These are phyloP conservation scores for Noturus placidus DNA, from an alignment of 2,113 vertebrate species.

Conservation along the genomic window DNA sequence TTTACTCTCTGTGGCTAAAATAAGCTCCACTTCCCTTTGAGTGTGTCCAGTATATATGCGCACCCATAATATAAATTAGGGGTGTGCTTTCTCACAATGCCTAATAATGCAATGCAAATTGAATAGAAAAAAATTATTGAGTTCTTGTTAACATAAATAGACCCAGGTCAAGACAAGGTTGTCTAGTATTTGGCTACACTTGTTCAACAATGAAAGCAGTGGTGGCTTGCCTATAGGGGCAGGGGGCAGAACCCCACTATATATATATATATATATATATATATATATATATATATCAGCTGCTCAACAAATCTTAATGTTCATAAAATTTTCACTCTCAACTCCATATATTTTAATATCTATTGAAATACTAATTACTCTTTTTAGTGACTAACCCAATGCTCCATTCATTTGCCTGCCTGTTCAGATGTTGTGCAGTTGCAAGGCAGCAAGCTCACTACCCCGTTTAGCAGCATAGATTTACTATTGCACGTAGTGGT, in stretches of 20 bases:
- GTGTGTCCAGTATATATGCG: constrained; percentile 13
- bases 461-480: background rate
- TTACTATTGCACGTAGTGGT: background rate
- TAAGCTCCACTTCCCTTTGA: constrained; percentile 40
- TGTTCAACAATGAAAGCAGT: background rate
- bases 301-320: background rate
- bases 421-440: background rate
- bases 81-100: constrained; percentile 2
- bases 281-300: background rate
- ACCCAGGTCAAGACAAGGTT: background rate
- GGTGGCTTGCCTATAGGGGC: background rate
- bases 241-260: background rate
- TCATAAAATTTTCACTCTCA: background rate
- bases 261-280: background rate
- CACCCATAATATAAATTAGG: constrained; percentile 2
- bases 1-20: constrained; percentile 31
- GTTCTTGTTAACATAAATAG: constrained; percentile 5
- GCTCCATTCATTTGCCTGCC: background rate
- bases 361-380: background rate
- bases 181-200: constrained; percentile 1
- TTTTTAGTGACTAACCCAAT: background rate
- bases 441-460: background rate
- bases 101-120: background rate
- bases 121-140: background rate
- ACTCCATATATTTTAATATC: background rate